phyloP scores from a whole-genome alignment of 1,140 invertebrate genomes.

The Ostrea edulis region DNA sequence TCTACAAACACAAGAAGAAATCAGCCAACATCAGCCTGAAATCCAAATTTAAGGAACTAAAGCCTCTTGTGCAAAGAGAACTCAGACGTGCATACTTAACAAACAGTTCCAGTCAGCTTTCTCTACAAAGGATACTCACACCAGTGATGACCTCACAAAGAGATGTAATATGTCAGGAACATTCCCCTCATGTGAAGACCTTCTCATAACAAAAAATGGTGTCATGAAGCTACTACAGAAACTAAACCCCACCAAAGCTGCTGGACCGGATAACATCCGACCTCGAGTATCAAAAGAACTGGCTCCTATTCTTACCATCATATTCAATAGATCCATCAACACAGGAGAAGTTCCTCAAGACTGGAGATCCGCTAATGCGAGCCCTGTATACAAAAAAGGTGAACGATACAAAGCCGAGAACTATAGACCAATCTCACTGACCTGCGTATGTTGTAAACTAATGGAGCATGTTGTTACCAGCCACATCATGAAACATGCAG shows the following conservation, averaged over 20 bases:
- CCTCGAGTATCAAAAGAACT: slow-evolving; percentile 50
- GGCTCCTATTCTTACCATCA: slow-evolving; percentile 46
- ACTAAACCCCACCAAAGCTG: no score
- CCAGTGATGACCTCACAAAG: neutral
- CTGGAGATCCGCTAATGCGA: slow-evolving; percentile 24
- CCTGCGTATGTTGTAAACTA: no score
- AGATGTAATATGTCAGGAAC: neutral
- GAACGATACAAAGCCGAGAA: no score
- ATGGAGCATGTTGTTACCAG: neutral
- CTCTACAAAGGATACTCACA: neutral
- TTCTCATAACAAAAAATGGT: no score
- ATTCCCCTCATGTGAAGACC: slow-evolving; percentile 9
- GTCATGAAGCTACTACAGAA: no score
- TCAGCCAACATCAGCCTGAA: neutral
- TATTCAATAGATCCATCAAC: slow-evolving; percentile 32
- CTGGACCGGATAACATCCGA: slow-evolving; percentile 51
- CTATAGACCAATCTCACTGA: no score
- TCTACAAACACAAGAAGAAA: slow-evolving; percentile 44
- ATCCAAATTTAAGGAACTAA: neutral
- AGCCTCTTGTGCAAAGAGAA: neutral
- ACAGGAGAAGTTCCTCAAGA: slow-evolving; percentile 40
- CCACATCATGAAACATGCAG: no score
- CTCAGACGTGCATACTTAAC: slow-evolving; percentile 18
- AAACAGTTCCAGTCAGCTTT: no score
- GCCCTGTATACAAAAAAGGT: no score